These are phyloP conservation scores for Lingula anatina DNA, from an alignment of 2,888 invertebrate species.

Conservation along the genomic window DNA sequence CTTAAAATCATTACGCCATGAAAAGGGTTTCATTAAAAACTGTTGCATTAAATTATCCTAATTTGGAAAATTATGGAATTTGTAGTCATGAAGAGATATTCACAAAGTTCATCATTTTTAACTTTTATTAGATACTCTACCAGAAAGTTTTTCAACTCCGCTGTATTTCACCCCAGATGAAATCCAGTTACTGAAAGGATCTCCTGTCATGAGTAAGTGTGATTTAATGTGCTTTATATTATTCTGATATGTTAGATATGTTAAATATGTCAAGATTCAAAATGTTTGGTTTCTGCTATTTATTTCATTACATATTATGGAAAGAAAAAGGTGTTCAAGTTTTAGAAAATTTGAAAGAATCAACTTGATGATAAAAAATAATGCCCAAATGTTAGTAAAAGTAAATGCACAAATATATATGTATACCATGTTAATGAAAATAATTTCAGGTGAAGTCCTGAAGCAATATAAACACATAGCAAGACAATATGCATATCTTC, in stretches of 20 bases:
- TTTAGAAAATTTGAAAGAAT: too few species aligned
- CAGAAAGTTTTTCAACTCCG: slow-evolving; percentile 75
- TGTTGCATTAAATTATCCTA: background rate
- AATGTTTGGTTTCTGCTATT: too few species aligned
- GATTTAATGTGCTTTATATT: background rate
- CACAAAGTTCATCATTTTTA: background rate
- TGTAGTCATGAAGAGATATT: too few species aligned
- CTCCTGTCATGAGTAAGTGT: slow-evolving; percentile 57
- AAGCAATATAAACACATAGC: slow-evolving; percentile 83
- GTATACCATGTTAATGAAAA: too few species aligned
- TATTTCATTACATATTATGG: too few species aligned
- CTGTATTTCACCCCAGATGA: slow-evolving; percentile 74
- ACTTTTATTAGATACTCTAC: slow-evolving; percentile 69
- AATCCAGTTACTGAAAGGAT: slow-evolving; percentile 68
- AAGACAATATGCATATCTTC: slow-evolving; percentile 90
- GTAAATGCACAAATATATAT: too few species aligned
- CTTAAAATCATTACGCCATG: background rate
- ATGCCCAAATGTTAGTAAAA: too few species aligned
- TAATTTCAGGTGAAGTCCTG: slow-evolving; percentile 60
- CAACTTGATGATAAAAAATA: slow-evolving; percentile 1
- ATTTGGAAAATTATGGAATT: background rate
- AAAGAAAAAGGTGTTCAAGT: too few species aligned
- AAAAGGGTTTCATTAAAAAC: slow-evolving; percentile 2
- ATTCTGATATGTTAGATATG: background rate
- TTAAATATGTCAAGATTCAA: too few species aligned